A percentile compares a stretch with the other conserved stretches of the same genome.
These are phyloP conservation scores for Vireo griseus DNA, from an alignment of 2,797 vertebrate genomes.

Conservation along the genomic window DNA sequence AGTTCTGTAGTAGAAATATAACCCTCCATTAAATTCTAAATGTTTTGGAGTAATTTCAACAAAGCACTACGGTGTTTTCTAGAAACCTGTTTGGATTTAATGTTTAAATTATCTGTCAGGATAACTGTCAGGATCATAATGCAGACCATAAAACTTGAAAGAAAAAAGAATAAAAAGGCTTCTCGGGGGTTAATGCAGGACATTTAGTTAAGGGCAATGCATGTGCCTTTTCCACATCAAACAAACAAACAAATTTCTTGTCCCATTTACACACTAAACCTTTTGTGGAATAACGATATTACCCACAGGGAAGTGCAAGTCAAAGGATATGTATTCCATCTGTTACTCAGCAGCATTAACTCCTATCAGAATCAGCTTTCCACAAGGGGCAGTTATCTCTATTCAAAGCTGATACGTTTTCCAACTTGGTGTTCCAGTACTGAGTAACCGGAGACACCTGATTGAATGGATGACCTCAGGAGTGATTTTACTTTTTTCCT, in stretches of 20 bases:
- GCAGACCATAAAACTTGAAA: background rate
- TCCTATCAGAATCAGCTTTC: background rate
- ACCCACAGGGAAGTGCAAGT: background rate
- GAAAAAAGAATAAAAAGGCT: background rate
- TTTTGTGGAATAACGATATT: background rate
- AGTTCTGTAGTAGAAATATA: background rate
- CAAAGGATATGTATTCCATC: background rate
- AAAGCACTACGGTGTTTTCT: background rate
- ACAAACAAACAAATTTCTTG: background rate
- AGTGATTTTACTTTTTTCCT: background rate
- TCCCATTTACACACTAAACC: background rate
- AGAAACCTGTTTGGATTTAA: background rate
- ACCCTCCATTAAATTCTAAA: constrained; percentile 7
- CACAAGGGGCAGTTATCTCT: background rate
- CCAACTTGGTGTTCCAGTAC: background rate
- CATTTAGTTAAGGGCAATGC: background rate
- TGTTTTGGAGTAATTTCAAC: background rate
- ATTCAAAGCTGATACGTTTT: background rate
- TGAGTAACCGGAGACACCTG: background rate
- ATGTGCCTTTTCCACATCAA: background rate
- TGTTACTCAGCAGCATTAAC: background rate
- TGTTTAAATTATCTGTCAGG: background rate
- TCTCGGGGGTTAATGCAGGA: background rate
- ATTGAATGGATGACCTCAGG: background rate
- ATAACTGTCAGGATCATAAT: background rate